Base-by-base conservation (phyloP, 2,113 vertebrate genomes). In the Psittacula cyanocephala region DNA sequence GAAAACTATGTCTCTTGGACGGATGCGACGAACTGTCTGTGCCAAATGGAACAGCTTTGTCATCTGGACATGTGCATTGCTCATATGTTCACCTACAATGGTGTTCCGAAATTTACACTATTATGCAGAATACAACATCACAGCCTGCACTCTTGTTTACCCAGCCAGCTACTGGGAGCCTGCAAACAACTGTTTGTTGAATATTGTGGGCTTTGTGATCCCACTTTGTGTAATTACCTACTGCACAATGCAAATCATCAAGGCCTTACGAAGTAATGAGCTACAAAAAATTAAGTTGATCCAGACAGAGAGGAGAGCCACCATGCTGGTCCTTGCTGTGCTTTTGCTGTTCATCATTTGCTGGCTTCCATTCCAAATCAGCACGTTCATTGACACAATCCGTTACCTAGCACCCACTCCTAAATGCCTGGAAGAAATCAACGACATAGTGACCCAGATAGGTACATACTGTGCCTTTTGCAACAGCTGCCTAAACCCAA, bases 401-500 rank as follows among this genome's bases (percentile, higher is more conserved):
- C 28, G 79, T 63, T 80, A 86, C 15, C 47, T 97, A 0, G 0
- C 22, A 0, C 12, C 98, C 19, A 53, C 98, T 23, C 7, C 23
- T 1, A 88, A 95, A 10, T 99, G 99, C 89, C 9, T 76, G 1
- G 23, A 35, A 39, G 49, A 75, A 0, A 37, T 71, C 7, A 29
- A 99, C 4, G 98, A 98, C 0, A 29, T 99, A 59, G 79, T 98
- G 89, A 98, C 98, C 22, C 98, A 99, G 94, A 82, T 99, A 47
- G 97, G 98, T 62, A 93, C 86, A 1, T 99, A 98, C 85, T 86
- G 98, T 25, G 98, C 97, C 83, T 99, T 98, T 33, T 99, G 98
- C 97, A 99, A 99, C 97, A 99, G 99, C 91, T 98, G 98, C 77
- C 97, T 99, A 72, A 99, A 99, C 96, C 99, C 99, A 0, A 78